Evolutionary conservation across 1,140 invertebrate species (phyloP).

Genomic region (Anagrus nilaparvatae): DNA sequence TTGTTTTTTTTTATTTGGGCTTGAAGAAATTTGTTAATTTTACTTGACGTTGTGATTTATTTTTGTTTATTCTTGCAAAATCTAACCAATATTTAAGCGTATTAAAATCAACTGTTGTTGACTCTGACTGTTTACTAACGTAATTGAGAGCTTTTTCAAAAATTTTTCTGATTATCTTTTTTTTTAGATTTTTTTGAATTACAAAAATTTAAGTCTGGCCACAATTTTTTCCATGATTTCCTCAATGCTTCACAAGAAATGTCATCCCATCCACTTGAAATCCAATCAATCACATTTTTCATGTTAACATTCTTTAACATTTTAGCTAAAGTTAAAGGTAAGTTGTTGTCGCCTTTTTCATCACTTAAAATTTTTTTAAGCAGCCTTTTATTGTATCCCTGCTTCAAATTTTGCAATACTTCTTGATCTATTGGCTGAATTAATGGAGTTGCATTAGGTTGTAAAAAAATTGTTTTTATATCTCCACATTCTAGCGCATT

Average conservation of each 20-base stretch:
- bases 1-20: no score
- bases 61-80: no score
- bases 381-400: conserved; percentile 11
- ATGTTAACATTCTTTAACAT: conserved; percentile 24
- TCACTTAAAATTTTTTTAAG: conserved; percentile 1
- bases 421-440: conserved; percentile 42
- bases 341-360: background rate
- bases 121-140: no score
- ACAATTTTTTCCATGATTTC: conserved; percentile 27
- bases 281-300: conserved; percentile 24
- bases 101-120: no score
- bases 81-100: no score
- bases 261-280: conserved; percentile 26
- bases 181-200: no score
- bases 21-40: no score
- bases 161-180: no score
- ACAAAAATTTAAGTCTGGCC: no score
- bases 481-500: conserved; percentile 14
- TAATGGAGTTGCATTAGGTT: conserved; percentile 36
- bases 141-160: no score
- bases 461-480: conserved; percentile 34
- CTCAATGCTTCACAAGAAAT: conserved; percentile 20
- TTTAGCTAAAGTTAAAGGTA: no score
- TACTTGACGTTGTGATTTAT: no score
- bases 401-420: conserved; percentile 24